phyloP scores from a whole-genome alignment of 2,797 vertebrate genomes.

The Rallus crepitans region DNA sequence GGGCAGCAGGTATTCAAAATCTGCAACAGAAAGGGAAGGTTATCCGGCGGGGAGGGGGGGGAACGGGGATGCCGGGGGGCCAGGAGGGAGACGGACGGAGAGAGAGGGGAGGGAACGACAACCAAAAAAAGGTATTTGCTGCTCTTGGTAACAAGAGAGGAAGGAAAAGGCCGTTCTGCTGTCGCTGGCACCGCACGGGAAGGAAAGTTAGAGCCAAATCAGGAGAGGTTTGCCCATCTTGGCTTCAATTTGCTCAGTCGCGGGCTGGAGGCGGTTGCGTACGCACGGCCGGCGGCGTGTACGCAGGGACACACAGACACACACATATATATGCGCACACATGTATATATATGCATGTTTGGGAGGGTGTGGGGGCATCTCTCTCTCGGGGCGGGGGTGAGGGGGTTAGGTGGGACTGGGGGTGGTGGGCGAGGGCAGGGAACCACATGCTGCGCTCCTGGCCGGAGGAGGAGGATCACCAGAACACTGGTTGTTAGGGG shows the following conservation, averaged over 20 bases:
- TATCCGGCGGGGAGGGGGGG: slow-evolving; percentile 83
- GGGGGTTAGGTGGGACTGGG: no score
- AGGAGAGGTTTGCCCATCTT: slow-evolving; percentile 63
- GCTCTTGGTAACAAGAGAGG: slow-evolving; percentile 71
- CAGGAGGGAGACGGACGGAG: slow-evolving; percentile 71
- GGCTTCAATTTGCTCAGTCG: slow-evolving; percentile 53
- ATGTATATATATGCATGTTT: slow-evolving; percentile 81
- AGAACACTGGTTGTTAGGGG: slow-evolving; percentile 69
- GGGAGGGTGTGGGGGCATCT: slow-evolving; percentile 66
- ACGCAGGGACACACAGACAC: slow-evolving; percentile 72
- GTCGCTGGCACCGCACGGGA: slow-evolving; percentile 75
- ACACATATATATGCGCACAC: slow-evolving; percentile 72
- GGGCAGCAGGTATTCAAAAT: slow-evolving; percentile 99
- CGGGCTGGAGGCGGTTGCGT: slow-evolving; percentile 72
- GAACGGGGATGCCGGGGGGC: slow-evolving; percentile 65
- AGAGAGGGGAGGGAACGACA: not conserved
- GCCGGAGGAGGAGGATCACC: slow-evolving; percentile 69
- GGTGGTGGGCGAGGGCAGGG: slow-evolving; percentile 65
- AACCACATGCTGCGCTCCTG: slow-evolving; percentile 79
- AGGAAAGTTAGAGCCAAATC: slow-evolving; percentile 81
- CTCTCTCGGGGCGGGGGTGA: slow-evolving; percentile 48
- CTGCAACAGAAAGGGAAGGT: slow-evolving; percentile 99
- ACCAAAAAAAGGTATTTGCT: slow-evolving; percentile 38
- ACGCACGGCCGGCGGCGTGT: slow-evolving; percentile 20
- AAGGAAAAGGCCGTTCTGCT: slow-evolving; percentile 72